Base-by-base conservation (phyloP, 2,797 vertebrate species). In the Percopsis omiscomaycus region DNA sequence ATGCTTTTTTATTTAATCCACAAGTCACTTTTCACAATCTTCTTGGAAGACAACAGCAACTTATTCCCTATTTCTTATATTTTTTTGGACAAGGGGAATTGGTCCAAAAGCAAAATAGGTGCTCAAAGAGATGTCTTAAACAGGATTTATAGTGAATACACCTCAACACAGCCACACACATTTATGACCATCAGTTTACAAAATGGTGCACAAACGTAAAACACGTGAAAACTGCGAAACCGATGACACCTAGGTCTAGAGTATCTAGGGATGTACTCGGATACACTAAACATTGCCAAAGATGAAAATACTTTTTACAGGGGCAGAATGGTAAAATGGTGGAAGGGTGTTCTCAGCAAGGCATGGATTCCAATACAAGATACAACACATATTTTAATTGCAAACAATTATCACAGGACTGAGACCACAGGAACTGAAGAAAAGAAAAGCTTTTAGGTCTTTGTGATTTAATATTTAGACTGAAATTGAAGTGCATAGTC, bases 11-110 rank as follows among this genome's bases (percentile, higher is more conserved):
- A 76, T 83, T 84, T 75, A 82, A 89, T 73, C 82, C 86, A 87
- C 88, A 82, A 77, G 82, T 91, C 85, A 86, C 77, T 83, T 88
- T 84, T 89, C 89, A 91, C 86, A 89, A 92, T 92, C 92, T 93
- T 93, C 91, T 93, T 90, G 90, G 92, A 93, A 93, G 91, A 93
- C 89, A 92, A 86, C 88, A 82, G 77, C 84, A 84, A 87, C 85
- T 84, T 72, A 86, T 87, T 90, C 76, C 73, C 76, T 78, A 84
- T 84, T 84, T 81, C 85, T 54, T 12, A 56, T 80, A 37, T 69
- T 60, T 70, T 77, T 89, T 87, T 78, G 84, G 81, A 80, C 84
- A 89, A 90, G 71, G 73, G 69, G 75, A 80, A 74, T 88, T 91
- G 90, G 89, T 92, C 90, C 91, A 90, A 88, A 90, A 87, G 82